A percentile compares a stretch with the other conserved stretches of the same genome.
Conservation (phyloP, 1,140 invertebrate species). For the Drosophila chauvacae region DNA sequence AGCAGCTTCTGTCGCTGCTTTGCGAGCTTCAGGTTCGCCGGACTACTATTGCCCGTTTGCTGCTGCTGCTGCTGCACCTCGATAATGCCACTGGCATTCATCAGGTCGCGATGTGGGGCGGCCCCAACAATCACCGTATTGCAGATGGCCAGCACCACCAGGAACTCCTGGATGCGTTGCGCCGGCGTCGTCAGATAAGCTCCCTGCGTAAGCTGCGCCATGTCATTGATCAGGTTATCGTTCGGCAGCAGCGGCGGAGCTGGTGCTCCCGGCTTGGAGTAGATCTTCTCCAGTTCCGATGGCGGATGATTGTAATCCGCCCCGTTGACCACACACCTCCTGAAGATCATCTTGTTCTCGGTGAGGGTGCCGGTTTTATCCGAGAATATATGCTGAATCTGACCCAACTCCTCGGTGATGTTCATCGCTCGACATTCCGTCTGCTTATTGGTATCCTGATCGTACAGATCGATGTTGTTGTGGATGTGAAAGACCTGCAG, state of each 20-base stretch:
- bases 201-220: slow-evolving; percentile 77
- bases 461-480: slow-evolving; percentile 94
- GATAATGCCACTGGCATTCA: slow-evolving; percentile 92
- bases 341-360: slow-evolving; percentile 98
- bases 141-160: slow-evolving; percentile 95
- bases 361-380: slow-evolving; percentile 99
- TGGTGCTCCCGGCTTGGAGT: slow-evolving; percentile 85
- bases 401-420: slow-evolving; percentile 98
- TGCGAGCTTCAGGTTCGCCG: slow-evolving; percentile 52
- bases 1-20: slow-evolving; percentile 46
- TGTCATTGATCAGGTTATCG: slow-evolving; percentile 88
- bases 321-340: slow-evolving; percentile 94
- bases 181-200: slow-evolving; percentile 72
- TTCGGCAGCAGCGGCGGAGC: slow-evolving; percentile 88
- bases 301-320: slow-evolving; percentile 94
- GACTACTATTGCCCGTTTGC: slow-evolving; percentile 46
- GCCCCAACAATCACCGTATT: slow-evolving; percentile 98
- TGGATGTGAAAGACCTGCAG: slow-evolving; percentile 98
- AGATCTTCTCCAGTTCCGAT: slow-evolving; percentile 86
- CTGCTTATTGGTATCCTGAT: slow-evolving; percentile 92
- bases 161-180: slow-evolving; percentile 93
- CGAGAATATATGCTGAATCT: slow-evolving; percentile 98
- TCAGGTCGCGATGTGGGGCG: slow-evolving; percentile 94
- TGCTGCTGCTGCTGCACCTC: slow-evolving; percentile 77
- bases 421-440: slow-evolving; percentile 98